These are phyloP conservation scores for Drosophila rubida DNA, from an alignment of 2,888 invertebrate genomes.

Conservation along the genomic window DNA sequence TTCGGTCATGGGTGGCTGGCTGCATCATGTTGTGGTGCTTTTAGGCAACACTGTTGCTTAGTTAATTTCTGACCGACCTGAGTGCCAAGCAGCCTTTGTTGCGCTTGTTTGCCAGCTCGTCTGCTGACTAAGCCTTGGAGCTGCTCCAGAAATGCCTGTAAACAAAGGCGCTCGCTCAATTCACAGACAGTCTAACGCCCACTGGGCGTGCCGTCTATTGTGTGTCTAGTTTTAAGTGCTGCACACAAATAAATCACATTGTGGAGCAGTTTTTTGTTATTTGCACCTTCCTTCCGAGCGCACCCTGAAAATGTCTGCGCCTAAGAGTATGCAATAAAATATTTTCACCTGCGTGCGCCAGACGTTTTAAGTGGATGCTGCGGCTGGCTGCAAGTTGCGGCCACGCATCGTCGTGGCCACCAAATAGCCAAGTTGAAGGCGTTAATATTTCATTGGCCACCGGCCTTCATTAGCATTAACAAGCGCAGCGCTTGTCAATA, in stretches of 20 bases:
- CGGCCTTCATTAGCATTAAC: constrained; percentile 70
- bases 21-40: constrained; percentile 18
- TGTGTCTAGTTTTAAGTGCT: constrained; percentile 77
- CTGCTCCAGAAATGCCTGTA: constrained; percentile 47
- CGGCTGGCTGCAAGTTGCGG: constrained; percentile 25
- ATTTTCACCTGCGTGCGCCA: constrained; percentile 36
- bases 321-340: constrained; percentile 65
- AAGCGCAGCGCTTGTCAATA: constrained; percentile 61
- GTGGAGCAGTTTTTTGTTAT: constrained; percentile 35
- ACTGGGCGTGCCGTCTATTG: constrained; percentile 60
- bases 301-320: constrained; percentile 62
- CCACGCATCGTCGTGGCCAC: constrained; percentile 32
- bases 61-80: constrained; percentile 66
- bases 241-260: constrained; percentile 73
- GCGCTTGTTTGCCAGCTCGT: constrained; percentile 52
- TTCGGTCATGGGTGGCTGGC: constrained; percentile 8
- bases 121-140: constrained; percentile 62
- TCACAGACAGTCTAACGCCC: constrained; percentile 38
- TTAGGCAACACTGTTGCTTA: constrained; percentile 61
- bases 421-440: constrained; percentile 47
- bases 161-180: constrained; percentile 51
- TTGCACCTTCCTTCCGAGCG: not conserved
- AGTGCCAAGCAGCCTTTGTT: constrained; percentile 12
- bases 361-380: constrained; percentile 59
- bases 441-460: constrained; percentile 41